phyloP scores from a whole-genome alignment of 2,797 vertebrate genomes.

The Setipinna tenuifilis region DNA sequence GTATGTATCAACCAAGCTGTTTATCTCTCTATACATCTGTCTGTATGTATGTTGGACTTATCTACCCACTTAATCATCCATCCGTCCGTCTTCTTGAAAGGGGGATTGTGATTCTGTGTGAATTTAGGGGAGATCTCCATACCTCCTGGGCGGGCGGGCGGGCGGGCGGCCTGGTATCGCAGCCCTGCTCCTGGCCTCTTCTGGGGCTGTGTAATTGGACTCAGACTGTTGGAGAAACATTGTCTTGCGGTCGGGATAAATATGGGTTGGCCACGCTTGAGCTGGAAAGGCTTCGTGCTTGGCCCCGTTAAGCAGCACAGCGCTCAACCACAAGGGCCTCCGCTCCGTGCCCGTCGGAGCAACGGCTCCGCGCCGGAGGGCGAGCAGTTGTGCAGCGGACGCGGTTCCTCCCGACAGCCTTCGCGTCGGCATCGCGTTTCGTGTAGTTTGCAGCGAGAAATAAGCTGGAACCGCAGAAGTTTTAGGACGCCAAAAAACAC shows the following conservation, averaged over 20 bases:
- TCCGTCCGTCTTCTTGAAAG: not conserved
- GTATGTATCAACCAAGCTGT: not conserved
- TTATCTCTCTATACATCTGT: not conserved
- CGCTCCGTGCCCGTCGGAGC: not conserved
- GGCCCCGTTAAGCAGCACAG: slow-evolving; percentile 54
- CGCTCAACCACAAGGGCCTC: slow-evolving; percentile 59
- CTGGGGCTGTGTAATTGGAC: slow-evolving; percentile 35
- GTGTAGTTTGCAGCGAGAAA: not conserved
- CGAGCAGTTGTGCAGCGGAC: not conserved
- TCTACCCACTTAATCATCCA: not conserved
- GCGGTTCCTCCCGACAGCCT: not conserved
- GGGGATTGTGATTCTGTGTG: not conserved
- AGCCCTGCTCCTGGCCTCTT: slow-evolving; percentile 19
- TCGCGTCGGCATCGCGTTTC: not conserved
- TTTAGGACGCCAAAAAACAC: not conserved
- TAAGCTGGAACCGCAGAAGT: not conserved
- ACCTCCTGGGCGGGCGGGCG: not conserved
- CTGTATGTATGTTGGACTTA: not conserved
- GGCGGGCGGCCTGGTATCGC: not conserved
- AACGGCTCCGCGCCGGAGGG: not conserved
- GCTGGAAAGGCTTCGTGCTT: slow-evolving; percentile 58
- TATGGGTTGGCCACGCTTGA: slow-evolving; percentile 58
- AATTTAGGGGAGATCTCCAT: not conserved
- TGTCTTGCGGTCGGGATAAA: slow-evolving; percentile 64
- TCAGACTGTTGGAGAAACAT: slow-evolving; percentile 37